These are phyloP conservation scores for Sthenelais limicola DNA, from an alignment of 2,888 invertebrate genomes.

Conservation along the genomic window DNA sequence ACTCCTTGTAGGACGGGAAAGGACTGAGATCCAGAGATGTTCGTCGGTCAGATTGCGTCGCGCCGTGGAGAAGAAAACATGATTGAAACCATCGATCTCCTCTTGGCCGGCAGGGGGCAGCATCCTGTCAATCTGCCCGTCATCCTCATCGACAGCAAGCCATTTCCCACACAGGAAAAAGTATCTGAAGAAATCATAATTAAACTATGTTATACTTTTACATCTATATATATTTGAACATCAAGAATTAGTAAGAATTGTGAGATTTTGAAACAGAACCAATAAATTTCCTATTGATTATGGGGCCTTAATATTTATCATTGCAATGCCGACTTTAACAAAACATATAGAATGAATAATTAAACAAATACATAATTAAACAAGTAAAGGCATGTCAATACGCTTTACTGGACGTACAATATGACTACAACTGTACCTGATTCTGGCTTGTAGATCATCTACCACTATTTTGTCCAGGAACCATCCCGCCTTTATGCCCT, in stretches of 20 bases:
- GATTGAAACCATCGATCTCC: conserved; percentile 69
- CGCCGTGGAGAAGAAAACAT: conserved; percentile 62
- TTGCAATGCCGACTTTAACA: no score
- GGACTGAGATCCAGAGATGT: conserved; percentile 44
- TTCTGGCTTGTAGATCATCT: conserved; percentile 50
- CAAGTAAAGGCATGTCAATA: no score
- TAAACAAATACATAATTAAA: no score
- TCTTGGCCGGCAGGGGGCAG: conserved; percentile 68
- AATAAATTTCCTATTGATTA: no score
- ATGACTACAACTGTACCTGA: neutral
- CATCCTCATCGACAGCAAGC: conserved; percentile 71
- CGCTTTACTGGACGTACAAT: neutral
- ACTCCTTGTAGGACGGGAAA: conserved; percentile 36
- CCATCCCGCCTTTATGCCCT: conserved; percentile 55
- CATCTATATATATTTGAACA: no score
- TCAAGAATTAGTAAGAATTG: neutral
- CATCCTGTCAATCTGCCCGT: conserved; percentile 71
- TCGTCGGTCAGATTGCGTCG: conserved; percentile 41
- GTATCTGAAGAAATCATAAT: no score
- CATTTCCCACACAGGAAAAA: conserved; percentile 68
- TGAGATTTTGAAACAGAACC: no score
- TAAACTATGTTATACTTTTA: no score
- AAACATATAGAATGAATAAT: no score
- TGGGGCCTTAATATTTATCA: no score
- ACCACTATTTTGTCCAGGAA: conserved; percentile 58